Percentiles rank a stretch among this genome's conserved stretches.
These are phyloP conservation scores for Heterohyrax brucei DNA, from an alignment of 2,797 vertebrate genomes.

Conservation along the genomic window DNA sequence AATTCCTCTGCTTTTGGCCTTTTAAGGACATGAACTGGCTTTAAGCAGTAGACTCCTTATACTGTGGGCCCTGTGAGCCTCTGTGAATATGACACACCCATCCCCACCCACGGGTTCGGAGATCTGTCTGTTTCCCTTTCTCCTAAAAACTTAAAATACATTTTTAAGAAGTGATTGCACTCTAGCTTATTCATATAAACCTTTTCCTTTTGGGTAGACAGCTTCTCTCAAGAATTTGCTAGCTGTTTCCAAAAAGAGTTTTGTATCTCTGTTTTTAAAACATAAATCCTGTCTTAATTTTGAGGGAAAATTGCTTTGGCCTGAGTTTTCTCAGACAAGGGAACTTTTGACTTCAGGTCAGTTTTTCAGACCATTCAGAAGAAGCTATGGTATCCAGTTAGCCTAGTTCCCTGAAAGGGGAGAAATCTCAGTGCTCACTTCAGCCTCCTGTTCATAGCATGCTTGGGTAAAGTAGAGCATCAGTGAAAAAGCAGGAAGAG, in stretches of 20 bases:
- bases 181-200: slow-evolving; percentile 39
- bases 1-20: slow-evolving; percentile 80
- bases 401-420: background rate
- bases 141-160: slow-evolving; percentile 60
- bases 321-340: slow-evolving; percentile 65
- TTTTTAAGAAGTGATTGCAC: slow-evolving; percentile 59
- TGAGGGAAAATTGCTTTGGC: slow-evolving; percentile 57
- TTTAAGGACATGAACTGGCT: slow-evolving; percentile 82
- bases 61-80: background rate
- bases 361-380: slow-evolving; percentile 36
- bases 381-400: background rate
- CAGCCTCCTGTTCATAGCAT: background rate
- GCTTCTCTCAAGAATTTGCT: slow-evolving; percentile 67
- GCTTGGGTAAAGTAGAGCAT: no score
- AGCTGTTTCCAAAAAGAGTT: slow-evolving; percentile 70
- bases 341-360: slow-evolving; percentile 59
- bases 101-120: slow-evolving; percentile 68
- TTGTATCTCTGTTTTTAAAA: slow-evolving; percentile 73
- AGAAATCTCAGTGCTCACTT: background rate
- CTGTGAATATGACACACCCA: slow-evolving; percentile 33
- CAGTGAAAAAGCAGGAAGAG: no score
- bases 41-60: slow-evolving; percentile 46
- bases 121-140: slow-evolving; percentile 67
- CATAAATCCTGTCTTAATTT: slow-evolving; percentile 69
- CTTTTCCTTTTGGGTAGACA: background rate